phyloP scores from a whole-genome alignment of 1,140 invertebrate genomes.

The Saccostrea echinata region DNA sequence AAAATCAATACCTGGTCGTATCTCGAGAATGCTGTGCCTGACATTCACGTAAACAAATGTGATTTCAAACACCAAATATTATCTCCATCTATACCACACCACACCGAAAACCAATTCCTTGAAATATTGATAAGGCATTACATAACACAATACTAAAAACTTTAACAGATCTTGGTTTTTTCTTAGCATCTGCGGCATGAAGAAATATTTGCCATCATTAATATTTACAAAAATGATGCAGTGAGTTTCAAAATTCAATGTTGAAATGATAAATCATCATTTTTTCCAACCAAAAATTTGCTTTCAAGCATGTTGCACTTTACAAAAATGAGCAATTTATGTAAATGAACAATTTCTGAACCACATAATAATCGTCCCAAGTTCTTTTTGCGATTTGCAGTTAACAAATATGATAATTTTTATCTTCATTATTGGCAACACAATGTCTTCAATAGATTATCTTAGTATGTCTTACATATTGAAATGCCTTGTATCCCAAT shows the following conservation, averaged over 20 bases:
- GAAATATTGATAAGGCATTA: conserved; percentile 39
- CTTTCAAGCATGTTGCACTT: background rate
- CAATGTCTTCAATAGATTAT: background rate
- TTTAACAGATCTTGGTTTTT: conserved; percentile 1
- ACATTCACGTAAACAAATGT: conserved; percentile 29
- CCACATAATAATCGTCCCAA: too few species aligned
- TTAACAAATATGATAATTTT: background rate
- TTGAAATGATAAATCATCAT: background rate
- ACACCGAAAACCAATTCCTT: conserved; percentile 18
- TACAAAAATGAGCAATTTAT: background rate
- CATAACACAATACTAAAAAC: background rate
- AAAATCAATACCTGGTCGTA: conserved; percentile 26
- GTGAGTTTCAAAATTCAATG: background rate
- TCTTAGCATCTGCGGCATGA: background rate
- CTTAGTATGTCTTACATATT: background rate
- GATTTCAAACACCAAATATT: conserved; percentile 35
- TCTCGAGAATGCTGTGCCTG: conserved; percentile 7
- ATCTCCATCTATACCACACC: conserved; percentile 36
- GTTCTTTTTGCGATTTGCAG: too few species aligned
- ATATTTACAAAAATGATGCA: conserved; percentile 15
- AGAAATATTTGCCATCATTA: background rate
- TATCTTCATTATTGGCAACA: background rate
- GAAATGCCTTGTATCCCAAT: background rate
- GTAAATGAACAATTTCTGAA: too few species aligned
- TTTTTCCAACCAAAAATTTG: background rate